These are phyloP conservation scores for Falco biarmicus DNA, from an alignment of 2,797 vertebrate species.

Conservation along the genomic window DNA sequence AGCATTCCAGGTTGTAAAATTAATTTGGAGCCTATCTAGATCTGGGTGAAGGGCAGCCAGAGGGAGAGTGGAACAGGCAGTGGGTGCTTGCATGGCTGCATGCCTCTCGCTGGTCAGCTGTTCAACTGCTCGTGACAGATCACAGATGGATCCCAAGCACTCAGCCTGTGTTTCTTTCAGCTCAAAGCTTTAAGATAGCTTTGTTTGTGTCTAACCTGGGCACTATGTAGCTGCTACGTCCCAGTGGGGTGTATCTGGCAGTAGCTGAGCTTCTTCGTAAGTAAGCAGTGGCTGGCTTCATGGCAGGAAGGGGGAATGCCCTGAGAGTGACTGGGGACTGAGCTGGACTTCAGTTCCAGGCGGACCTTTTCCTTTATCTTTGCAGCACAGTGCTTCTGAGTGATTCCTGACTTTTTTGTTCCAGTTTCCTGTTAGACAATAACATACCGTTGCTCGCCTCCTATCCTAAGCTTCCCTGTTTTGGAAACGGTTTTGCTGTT, in stretches of 20 bases:
- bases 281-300: background rate
- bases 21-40: constrained; percentile 55
- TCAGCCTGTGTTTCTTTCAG: background rate
- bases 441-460: background rate
- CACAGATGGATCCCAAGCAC: background rate
- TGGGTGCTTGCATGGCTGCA: background rate
- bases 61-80: background rate
- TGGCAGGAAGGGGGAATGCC: background rate
- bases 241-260: background rate
- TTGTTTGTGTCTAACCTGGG: background rate
- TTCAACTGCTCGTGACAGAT: background rate
- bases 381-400: background rate
- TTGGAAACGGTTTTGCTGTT: background rate
- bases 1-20: constrained; percentile 52
- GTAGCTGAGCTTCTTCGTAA: background rate
- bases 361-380: background rate
- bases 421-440: constrained; percentile 6
- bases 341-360: background rate
- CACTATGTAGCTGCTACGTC: background rate
- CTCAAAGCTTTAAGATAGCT: background rate
- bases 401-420: constrained; percentile 37
- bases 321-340: background rate
- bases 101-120: background rate
- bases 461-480: background rate
- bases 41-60: constrained; percentile 16